Evolutionary conservation across 2,113 vertebrate species (phyloP).

Genomic region (Chionis minor): DNA sequence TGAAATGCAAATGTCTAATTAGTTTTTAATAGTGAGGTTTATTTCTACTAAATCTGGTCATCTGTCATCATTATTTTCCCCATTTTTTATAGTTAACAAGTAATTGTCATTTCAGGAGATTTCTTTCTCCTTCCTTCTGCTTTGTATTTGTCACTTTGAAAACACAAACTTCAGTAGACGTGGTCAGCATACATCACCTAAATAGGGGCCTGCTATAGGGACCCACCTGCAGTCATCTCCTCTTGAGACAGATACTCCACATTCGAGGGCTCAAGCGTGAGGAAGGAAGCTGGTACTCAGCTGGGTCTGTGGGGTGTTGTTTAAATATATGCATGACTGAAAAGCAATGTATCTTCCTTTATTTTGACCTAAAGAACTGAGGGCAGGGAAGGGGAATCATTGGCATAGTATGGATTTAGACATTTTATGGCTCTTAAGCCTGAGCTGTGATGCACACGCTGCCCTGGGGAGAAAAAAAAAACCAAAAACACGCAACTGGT

Average conservation of each 20-base stretch:
- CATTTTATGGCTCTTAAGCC: background rate
- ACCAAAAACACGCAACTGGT: accelerated
- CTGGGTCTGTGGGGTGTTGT: background rate
- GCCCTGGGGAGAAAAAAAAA: background rate
- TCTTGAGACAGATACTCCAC: background rate
- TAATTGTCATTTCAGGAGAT: conserved; percentile 40
- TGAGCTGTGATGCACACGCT: background rate
- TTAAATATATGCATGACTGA: background rate
- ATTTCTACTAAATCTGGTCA: conserved; percentile 68
- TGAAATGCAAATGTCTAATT: conserved; percentile 73
- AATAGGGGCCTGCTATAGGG: accelerated
- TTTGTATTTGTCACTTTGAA: conserved; percentile 29
- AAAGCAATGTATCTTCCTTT: background rate
- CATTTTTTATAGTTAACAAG: conserved; percentile 60
- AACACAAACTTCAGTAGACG: background rate
- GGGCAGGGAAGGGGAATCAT: background rate
- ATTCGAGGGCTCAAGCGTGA: accelerated
- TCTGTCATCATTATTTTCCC: conserved; percentile 63
- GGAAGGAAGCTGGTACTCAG: background rate
- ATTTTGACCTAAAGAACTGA: background rate
- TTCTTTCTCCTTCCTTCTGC: background rate
- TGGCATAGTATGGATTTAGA: background rate
- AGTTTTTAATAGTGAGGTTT: conserved; percentile 64
- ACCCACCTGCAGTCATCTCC: background rate
- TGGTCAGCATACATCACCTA: background rate